Conservation (phyloP, 2,797 vertebrate genomes). For the Coregonus ussuriensis region DNA sequence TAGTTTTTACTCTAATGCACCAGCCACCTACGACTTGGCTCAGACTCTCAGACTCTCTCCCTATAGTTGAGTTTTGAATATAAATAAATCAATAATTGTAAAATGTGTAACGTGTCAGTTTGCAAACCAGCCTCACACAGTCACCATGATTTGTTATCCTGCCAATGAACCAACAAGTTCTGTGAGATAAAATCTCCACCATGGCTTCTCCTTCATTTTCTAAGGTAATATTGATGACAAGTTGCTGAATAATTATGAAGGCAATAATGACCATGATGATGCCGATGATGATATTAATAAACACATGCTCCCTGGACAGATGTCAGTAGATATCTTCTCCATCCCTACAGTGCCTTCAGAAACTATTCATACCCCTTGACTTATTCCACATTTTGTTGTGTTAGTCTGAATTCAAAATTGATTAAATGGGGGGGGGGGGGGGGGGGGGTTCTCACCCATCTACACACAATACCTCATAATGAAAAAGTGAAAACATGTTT, state of each 20-base stretch:
- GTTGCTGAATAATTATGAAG: background rate
- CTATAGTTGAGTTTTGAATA: background rate
- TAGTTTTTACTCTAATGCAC: background rate
- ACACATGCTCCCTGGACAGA: constrained; percentile 7
- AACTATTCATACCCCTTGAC: no score
- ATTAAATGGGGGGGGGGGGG: no score
- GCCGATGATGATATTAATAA: constrained; percentile 18
- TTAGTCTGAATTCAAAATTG: no score
- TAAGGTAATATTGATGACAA: constrained; percentile 2
- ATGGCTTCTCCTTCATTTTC: background rate
- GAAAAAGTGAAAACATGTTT: no score
- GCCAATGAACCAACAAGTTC: background rate
- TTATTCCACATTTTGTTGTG: no score
- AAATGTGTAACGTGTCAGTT: background rate
- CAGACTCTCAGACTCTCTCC: background rate
- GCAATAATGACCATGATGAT: constrained; percentile 9
- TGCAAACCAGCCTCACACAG: background rate
- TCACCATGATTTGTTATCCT: background rate
- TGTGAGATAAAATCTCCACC: background rate
- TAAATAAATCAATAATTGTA: background rate
- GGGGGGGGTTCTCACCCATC: no score
- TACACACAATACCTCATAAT: no score
- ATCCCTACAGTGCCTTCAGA: background rate
- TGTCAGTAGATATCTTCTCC: constrained; percentile 11
- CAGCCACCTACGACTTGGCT: background rate